phyloP scores from a whole-genome alignment of 2,113 vertebrate genomes.

The Clarias magur region DNA sequence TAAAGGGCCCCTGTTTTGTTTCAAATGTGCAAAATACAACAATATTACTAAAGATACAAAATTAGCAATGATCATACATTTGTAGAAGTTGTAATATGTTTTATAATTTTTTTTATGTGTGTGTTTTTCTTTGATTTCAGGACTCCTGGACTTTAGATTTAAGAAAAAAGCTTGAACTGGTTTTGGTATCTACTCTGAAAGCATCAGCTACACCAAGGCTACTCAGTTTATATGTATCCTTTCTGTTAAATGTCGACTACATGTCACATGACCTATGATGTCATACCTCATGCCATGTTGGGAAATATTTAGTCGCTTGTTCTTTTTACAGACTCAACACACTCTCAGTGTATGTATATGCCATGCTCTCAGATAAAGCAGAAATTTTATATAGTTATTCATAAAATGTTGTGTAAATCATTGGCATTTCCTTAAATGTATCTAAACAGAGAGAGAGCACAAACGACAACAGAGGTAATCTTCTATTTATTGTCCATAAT shows the following conservation, averaged over 20 bases:
- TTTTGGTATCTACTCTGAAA: slow-evolving; percentile 82
- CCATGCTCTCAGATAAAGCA: background rate
- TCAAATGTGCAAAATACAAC: background rate
- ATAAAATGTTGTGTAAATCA: background rate
- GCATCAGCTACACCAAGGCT: slow-evolving; percentile 79
- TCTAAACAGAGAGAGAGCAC: slow-evolving; percentile 80
- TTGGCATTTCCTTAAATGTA: slow-evolving; percentile 72
- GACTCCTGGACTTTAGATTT: slow-evolving; percentile 88
- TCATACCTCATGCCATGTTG: background rate
- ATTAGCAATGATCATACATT: background rate
- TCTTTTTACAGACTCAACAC: background rate
- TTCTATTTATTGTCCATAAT: background rate
- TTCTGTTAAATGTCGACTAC: background rate
- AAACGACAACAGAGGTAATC: slow-evolving; percentile 82
- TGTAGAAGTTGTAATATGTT: background rate
- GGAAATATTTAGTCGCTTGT: background rate
- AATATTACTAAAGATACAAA: background rate
- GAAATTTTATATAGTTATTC: background rate
- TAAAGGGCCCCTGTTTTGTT: background rate
- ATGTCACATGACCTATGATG: background rate
- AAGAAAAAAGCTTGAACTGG: slow-evolving; percentile 81
- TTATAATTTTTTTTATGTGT: background rate
- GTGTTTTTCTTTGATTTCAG: slow-evolving; percentile 66
- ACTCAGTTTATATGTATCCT: slow-evolving; percentile 93
- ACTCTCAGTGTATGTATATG: too few relatives aligned